These are phyloP conservation scores for Manis pentadactyla DNA, from an alignment of 2,797 vertebrate genomes.

Conservation along the genomic window DNA sequence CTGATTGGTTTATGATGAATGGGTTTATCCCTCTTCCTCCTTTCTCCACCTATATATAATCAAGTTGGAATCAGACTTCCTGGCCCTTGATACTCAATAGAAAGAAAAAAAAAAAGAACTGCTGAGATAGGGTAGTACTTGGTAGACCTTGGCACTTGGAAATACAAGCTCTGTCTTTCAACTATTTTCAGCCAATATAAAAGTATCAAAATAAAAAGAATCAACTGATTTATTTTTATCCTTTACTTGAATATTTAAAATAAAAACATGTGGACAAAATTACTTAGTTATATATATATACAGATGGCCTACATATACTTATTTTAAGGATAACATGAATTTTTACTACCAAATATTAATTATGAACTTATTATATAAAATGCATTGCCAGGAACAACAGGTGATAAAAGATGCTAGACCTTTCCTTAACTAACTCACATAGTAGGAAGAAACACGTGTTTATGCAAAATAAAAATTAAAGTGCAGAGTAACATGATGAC, in stretches of 20 bases:
- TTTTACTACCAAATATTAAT: conserved; percentile 45
- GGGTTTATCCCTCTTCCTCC: neutral
- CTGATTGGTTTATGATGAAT: conserved; percentile 22
- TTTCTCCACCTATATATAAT: neutral
- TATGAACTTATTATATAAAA: neutral
- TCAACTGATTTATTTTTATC: neutral
- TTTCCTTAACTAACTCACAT: neutral
- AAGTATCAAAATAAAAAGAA: neutral
- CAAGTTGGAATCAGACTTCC: conserved; percentile 9
- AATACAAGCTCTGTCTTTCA: neutral
- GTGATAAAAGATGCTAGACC: neutral
- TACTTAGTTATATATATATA: neutral
- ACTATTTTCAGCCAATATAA: neutral
- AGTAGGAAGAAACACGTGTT: neutral
- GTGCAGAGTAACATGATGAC: neutral
- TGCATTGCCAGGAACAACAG: neutral
- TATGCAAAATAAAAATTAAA: conserved; percentile 36
- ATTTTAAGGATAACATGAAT: neutral
- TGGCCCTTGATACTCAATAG: neutral
- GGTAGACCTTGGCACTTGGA: neutral
- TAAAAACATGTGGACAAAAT: neutral
- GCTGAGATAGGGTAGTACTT: neutral
- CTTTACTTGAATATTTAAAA: conserved; percentile 4
- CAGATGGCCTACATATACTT: neutral
- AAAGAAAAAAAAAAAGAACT: neutral